These are phyloP conservation scores for Plutella xylostella DNA, from an alignment of 2,888 invertebrate genomes.

Conservation along the genomic window DNA sequence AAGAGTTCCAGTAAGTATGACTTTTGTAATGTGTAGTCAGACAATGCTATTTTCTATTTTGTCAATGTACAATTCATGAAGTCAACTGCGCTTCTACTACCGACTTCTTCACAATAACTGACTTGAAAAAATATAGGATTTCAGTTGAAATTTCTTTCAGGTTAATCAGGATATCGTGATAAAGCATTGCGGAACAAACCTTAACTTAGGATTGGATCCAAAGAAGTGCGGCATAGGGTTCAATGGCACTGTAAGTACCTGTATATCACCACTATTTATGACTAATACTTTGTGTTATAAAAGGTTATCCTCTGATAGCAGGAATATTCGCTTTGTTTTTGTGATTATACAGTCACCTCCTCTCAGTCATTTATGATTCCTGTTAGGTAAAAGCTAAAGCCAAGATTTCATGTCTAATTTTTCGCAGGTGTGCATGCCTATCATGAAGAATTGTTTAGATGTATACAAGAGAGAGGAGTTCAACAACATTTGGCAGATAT, in stretches of 20 bases:
- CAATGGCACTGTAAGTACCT: constrained; percentile 49
- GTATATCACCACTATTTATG: too few relatives aligned
- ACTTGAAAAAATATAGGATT: constrained; percentile 42
- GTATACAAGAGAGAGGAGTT: constrained; percentile 48
- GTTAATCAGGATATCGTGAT: constrained; percentile 51
- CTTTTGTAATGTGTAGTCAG: too few relatives aligned
- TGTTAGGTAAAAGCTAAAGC: not conserved
- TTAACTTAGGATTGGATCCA: constrained; percentile 45
- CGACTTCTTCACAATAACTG: constrained; percentile 53
- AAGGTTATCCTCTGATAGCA: too few relatives aligned
- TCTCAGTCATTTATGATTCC: too few relatives aligned
- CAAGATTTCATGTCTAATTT: not conserved
- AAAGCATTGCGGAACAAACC: constrained; percentile 58
- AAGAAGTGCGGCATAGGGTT: constrained; percentile 47
- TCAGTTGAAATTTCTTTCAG: constrained; percentile 39
- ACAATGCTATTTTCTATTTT: not conserved
- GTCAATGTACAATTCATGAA: too few relatives aligned
- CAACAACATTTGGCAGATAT: constrained; percentile 55
- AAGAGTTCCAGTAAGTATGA: constrained; percentile 33
- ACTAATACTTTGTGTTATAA: too few relatives aligned
- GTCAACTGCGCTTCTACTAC: too few relatives aligned
- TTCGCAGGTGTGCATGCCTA: constrained; percentile 44
- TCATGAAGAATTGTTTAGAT: constrained; percentile 52
- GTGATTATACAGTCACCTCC: not conserved
- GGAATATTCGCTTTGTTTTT: not conserved